Conservation (phyloP, 2,888 invertebrate genomes). For the Eilema griseolum region DNA sequence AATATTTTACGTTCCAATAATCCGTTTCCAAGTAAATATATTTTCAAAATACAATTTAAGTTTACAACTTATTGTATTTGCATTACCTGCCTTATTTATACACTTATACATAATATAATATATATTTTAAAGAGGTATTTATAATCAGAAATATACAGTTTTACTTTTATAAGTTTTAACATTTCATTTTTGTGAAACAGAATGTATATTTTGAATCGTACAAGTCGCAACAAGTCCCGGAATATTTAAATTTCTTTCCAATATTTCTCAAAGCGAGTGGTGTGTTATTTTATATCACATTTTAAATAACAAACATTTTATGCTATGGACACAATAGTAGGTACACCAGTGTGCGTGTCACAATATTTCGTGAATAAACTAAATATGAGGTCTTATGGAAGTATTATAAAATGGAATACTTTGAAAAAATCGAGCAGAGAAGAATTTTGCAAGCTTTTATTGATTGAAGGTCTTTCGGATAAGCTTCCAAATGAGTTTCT, state of each 20-base stretch:
- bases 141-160: no score
- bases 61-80: no score
- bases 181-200: slow-evolving; percentile 5
- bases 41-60: no score
- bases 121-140: no score
- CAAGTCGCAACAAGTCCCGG: slow-evolving; percentile 68
- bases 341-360: slow-evolving; percentile 66
- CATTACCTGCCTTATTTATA: no score
- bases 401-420: slow-evolving; percentile 64
- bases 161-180: no score
- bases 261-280: not conserved
- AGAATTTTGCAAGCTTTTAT: slow-evolving; percentile 54
- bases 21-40: no score
- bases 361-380: slow-evolving; percentile 78
- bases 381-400: slow-evolving; percentile 73
- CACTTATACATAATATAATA: no score
- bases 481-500: slow-evolving; percentile 56
- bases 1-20: no score
- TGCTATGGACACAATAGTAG: slow-evolving; percentile 51
- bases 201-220: not conserved
- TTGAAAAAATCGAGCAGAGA: slow-evolving; percentile 57
- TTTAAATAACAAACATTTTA: not conserved
- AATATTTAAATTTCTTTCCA: slow-evolving; percentile 55
- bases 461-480: slow-evolving; percentile 59
- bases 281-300: not conserved